phyloP scores from a whole-genome alignment of 2,113 vertebrate genomes.

The Cottus gobio region DNA sequence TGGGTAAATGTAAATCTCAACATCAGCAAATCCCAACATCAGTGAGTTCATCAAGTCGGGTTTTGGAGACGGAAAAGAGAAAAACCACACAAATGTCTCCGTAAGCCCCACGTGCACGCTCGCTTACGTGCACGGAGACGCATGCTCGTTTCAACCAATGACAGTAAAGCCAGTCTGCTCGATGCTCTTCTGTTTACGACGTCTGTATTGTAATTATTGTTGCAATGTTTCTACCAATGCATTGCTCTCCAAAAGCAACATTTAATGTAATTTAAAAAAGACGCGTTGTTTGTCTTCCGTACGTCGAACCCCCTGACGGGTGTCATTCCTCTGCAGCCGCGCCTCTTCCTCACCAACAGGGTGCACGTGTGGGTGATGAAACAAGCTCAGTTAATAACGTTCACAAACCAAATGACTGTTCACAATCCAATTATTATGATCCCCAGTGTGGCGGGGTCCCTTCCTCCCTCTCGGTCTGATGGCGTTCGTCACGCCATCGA shows the following conservation, averaged over 20 bases:
- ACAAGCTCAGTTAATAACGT: constrained; percentile 28
- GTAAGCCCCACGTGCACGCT: neutral
- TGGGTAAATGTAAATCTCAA: neutral
- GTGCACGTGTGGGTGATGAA: constrained; percentile 29
- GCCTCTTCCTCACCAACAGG: neutral
- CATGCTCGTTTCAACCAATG: neutral
- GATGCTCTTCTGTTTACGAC: neutral
- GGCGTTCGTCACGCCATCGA: constrained; percentile 56
- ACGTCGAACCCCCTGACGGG: neutral
- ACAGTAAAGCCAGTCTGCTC: neutral
- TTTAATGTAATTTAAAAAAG: neutral
- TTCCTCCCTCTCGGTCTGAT: constrained; percentile 41
- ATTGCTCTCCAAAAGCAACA: neutral
- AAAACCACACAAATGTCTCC: neutral
- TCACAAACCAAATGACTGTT: constrained; percentile 41
- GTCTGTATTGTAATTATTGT: neutral
- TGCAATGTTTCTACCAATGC: neutral
- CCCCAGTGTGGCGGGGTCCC: constrained; percentile 17
- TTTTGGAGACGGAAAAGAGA: neutral
- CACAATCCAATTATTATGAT: constrained; percentile 55
- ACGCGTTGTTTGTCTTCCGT: neutral
- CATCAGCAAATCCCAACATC: neutral
- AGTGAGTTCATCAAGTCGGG: too few relatives aligned
- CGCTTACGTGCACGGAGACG: neutral
- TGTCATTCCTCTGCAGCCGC: neutral